phyloP scores from a whole-genome alignment of 2,888 invertebrate genomes.

The Ormyrus labotus region DNA sequence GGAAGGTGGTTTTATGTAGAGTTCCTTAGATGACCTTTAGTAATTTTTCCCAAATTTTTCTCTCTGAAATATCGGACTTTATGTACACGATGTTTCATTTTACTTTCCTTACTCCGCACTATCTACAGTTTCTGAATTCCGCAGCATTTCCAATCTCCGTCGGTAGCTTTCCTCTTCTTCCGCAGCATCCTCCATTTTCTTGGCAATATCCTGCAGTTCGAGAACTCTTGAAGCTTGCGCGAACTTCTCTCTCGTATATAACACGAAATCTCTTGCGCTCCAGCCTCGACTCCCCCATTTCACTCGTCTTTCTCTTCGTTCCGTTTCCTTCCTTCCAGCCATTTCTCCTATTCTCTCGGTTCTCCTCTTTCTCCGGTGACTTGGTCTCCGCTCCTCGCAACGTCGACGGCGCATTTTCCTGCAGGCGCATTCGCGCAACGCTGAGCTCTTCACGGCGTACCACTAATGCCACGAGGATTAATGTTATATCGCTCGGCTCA shows the following conservation, averaged over 20 bases:
- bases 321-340: neutral
- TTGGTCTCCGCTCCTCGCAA: neutral
- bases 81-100: too few species aligned
- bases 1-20: too few species aligned
- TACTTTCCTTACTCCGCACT: too few species aligned
- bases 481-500: constrained; percentile 69
- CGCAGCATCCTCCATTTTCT: constrained; percentile 59
- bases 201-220: constrained; percentile 65
- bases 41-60: too few species aligned
- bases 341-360: neutral
- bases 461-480: constrained; percentile 71
- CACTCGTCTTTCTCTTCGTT: neutral
- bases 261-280: constrained; percentile 56
- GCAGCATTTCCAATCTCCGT: constrained; percentile 45
- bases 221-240: constrained; percentile 58
- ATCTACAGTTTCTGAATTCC: constrained; percentile 3
- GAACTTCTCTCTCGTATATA: constrained; percentile 48
- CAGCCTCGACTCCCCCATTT: neutral
- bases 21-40: too few species aligned
- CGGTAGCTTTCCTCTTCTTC: constrained; percentile 55
- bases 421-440: constrained; percentile 23
- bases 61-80: too few species aligned
- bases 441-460: constrained; percentile 62
- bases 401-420: constrained; percentile 29
- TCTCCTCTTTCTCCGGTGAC: neutral